Conservation (phyloP, 2,797 vertebrate genomes). For the Neosilurus hyrtlii region DNA sequence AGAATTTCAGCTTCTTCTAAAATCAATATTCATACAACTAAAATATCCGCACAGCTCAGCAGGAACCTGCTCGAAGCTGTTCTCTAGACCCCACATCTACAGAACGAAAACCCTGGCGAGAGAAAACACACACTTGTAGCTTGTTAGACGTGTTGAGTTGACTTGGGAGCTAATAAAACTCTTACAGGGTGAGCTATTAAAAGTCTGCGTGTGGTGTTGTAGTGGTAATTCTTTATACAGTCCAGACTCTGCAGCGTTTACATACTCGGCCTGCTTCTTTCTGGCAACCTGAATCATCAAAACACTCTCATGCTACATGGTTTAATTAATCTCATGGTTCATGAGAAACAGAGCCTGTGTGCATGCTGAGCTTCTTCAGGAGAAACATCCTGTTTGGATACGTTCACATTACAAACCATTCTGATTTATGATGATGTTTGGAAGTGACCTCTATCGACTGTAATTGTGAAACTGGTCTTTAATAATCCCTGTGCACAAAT, state of each 20-base stretch:
- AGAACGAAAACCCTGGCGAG: neutral
- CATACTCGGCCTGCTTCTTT: neutral
- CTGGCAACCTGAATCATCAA: constrained; percentile 6
- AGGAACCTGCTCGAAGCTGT: constrained; percentile 5
- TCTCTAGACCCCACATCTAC: constrained; percentile 1
- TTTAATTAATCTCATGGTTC: neutral
- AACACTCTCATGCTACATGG: neutral
- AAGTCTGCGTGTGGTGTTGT: neutral
- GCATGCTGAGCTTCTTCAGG: neutral
- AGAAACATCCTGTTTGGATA: neutral
- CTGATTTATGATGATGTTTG: neutral
- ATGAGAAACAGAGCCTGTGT: neutral
- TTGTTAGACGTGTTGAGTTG: neutral
- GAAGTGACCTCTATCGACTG: neutral
- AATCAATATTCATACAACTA: neutral
- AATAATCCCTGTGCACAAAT: neutral
- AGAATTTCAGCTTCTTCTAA: neutral
- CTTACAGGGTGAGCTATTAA: neutral
- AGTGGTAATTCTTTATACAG: neutral
- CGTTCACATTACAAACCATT: neutral
- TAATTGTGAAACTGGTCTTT: neutral
- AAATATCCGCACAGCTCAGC: neutral
- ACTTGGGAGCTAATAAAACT: constrained; percentile 23
- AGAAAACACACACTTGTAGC: neutral
- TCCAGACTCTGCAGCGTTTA: neutral